These are phyloP conservation scores for Macrophya alboannulata DNA, from an alignment of 2,888 invertebrate genomes.

Conservation along the genomic window DNA sequence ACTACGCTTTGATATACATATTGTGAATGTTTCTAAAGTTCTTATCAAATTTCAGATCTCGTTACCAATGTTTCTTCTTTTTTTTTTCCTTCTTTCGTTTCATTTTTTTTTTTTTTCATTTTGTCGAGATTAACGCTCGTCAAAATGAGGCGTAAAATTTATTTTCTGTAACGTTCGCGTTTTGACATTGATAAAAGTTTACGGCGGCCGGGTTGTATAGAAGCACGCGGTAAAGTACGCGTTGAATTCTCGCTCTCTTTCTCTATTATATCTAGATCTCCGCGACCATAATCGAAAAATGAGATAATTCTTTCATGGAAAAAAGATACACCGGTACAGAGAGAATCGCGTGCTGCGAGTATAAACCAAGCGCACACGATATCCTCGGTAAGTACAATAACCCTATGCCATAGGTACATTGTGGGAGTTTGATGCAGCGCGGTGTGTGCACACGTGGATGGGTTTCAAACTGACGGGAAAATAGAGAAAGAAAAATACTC, in stretches of 20 bases:
- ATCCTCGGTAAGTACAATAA: slow-evolving; percentile 19
- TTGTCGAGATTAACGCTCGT: neutral
- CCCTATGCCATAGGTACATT: neutral
- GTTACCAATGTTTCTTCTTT: neutral
- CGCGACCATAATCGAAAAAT: slow-evolving; percentile 11
- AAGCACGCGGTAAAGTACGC: neutral
- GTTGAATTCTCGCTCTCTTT: neutral
- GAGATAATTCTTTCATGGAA: slow-evolving; percentile 29
- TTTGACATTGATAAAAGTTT: slow-evolving; percentile 24
- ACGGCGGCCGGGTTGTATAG: neutral
- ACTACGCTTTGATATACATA: neutral
- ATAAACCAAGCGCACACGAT: neutral
- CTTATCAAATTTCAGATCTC: neutral
- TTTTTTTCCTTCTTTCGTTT: neutral
- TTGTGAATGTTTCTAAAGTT: neutral
- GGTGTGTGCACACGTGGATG: slow-evolving; percentile 19
- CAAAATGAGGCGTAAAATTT: neutral
- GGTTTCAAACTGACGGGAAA: slow-evolving; percentile 40
- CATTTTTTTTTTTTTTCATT: neutral
- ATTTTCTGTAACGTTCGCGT: neutral
- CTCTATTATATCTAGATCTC: too few relatives aligned
- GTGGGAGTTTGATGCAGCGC: neutral
- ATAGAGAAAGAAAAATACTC: slow-evolving; percentile 3
- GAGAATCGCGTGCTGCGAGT: slow-evolving; percentile 5
- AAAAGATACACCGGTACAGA: neutral